Percentiles rank a stretch among this genome's conserved stretches.
These are phyloP conservation scores for Pterois miles DNA, from an alignment of 2,797 vertebrate species.

Conservation along the genomic window DNA sequence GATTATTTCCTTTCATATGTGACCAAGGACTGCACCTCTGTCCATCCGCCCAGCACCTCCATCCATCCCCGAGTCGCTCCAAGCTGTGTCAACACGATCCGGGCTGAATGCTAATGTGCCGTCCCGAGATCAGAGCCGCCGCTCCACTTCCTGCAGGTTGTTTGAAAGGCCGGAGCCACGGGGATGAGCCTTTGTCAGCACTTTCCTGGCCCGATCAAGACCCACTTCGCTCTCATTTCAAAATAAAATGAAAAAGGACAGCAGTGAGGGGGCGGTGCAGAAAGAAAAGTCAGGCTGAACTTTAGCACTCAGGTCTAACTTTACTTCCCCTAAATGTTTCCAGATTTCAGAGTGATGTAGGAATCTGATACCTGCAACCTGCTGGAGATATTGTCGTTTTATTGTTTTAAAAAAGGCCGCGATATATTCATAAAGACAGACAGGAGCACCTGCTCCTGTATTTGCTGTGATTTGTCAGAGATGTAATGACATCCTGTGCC, in stretches of 20 bases:
- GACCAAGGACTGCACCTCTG: slow-evolving; percentile 51
- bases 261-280: neutral
- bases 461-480: neutral
- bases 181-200: slow-evolving; percentile 67
- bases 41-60: slow-evolving; percentile 57
- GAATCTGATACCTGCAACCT: neutral
- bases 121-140: slow-evolving; percentile 64
- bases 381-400: neutral
- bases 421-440: neutral
- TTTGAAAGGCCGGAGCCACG: slow-evolving; percentile 59
- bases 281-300: neutral
- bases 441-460: neutral
- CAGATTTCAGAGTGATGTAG: neutral
- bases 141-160: slow-evolving; percentile 70
- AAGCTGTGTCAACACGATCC: slow-evolving; percentile 73
- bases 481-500: neutral
- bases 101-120: slow-evolving; percentile 62
- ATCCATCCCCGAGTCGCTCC: slow-evolving; percentile 66
- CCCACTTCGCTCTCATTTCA: slow-evolving; percentile 18
- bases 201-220: slow-evolving; percentile 45
- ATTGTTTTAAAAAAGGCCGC: neutral
- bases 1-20: slow-evolving; percentile 60
- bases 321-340: neutral
- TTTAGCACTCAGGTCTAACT: neutral
- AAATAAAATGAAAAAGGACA: slow-evolving; percentile 13